Conservation (phyloP, 2,113 vertebrate species). For the Nicator chloris region DNA sequence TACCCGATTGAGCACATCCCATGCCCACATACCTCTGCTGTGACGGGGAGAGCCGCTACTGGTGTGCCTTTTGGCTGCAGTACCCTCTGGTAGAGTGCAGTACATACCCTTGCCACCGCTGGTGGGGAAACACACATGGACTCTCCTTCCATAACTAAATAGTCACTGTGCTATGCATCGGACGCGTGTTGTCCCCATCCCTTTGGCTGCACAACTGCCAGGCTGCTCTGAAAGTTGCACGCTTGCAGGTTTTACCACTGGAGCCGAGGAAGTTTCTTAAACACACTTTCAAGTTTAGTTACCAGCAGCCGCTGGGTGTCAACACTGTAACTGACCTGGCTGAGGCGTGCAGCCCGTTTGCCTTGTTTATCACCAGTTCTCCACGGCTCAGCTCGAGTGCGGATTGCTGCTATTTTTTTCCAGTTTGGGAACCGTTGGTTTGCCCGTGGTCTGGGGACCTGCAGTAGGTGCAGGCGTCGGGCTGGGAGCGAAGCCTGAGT, state of each 20-base stretch:
- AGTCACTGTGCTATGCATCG: not conserved
- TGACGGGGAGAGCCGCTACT: not conserved
- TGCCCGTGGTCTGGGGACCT: not conserved
- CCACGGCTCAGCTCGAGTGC: rapidly evolving
- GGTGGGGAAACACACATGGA: not conserved
- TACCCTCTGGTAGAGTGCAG: not conserved
- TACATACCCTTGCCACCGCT: not conserved
- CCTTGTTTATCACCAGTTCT: not conserved
- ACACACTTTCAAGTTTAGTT: not conserved
- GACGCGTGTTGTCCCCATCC: not conserved
- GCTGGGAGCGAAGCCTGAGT: not conserved
- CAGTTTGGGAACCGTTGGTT: not conserved
- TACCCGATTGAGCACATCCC: not conserved
- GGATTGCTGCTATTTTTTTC: not conserved
- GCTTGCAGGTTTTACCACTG: not conserved
- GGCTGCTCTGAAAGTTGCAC: not conserved
- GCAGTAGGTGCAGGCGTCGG: not conserved
- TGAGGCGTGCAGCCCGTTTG: not conserved
- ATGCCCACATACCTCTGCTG: not conserved
- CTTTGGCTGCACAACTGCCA: not conserved
- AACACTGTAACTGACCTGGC: not conserved
- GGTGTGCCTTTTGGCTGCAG: not conserved
- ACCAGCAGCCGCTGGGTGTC: not conserved
- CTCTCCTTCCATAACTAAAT: not conserved
- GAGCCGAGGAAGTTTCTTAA: not conserved